Base-by-base conservation (phyloP, 2,113 vertebrate species). In the Willisornis vidua region DNA sequence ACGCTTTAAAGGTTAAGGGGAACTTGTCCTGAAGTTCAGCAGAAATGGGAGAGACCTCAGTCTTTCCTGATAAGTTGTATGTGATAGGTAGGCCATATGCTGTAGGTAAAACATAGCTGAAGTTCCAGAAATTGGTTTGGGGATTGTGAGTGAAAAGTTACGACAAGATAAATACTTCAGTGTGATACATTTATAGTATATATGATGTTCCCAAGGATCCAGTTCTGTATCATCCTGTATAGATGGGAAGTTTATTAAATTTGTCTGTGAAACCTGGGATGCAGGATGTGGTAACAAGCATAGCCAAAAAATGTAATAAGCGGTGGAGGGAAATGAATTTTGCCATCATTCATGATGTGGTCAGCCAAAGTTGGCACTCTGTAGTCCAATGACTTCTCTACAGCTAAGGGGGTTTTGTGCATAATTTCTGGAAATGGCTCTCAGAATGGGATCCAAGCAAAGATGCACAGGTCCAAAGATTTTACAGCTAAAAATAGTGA, bases 21-120 rank as follows among this genome's bases (percentile, higher is more conserved):
- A 92, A 88, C 89, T 95, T 82, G 76, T 81, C 52, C 37, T 61
- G 54, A 68, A 78, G 45, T 93, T 91, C 82, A 84, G 57, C 28
- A 86, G 90, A 80, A 91, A 55, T 2, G 12, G 59, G 72, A 93
- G 55, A 39, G 59, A 71, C 10, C 57, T 90, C 26, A 9, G 46
- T 31, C 67, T 94, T 93, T 72, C 23, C 48, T 88, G 85, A 41
- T 63, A 80, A 80, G 41, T 79, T 80, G 33, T 20, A n/a, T 51
- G 22, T 37, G 24, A 39, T 61, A 20, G 58, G 52, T 45, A 65
- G 61, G 14, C 55, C 7, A 4, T 81, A 43, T 9, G 2, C 29
- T 70, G n/a, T 35, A 82, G 63, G 51, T 51, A 87, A 82, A 89
- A 37, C n/a, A 35, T 37, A 86, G 79, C 52, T 88, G 70, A 76